phyloP scores from a whole-genome alignment of 1,140 invertebrate genomes.

The Harlomillsia oculata region DNA sequence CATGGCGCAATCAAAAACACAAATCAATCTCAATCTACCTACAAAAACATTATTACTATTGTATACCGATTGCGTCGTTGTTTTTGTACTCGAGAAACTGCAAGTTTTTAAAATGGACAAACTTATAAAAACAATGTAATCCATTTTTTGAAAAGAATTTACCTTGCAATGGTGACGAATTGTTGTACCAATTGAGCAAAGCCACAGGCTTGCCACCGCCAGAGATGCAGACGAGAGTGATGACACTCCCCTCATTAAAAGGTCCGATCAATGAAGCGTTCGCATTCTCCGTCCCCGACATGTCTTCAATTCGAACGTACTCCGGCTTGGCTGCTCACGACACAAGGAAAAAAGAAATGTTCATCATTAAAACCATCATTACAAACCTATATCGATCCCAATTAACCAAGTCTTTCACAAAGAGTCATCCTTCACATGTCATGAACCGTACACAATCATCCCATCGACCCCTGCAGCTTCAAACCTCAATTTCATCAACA shows the following conservation, averaged over 20 bases:
- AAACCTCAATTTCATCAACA: too few species aligned
- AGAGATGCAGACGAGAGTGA: constrained; percentile 60
- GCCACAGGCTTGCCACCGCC: constrained; percentile 66
- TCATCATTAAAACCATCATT: constrained; percentile 33
- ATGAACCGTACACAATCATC: neutral
- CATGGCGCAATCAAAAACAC: too few species aligned
- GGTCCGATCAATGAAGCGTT: constrained; percentile 56
- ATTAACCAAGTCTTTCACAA: constrained; percentile 13
- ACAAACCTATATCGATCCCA: constrained; percentile 32
- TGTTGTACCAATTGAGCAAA: constrained; percentile 53
- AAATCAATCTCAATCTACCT: too few species aligned
- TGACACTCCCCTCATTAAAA: constrained; percentile 55
- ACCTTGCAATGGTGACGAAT: constrained; percentile 50
- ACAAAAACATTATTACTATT: too few species aligned
- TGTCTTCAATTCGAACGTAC: constrained; percentile 46
- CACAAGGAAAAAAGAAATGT: constrained; percentile 8
- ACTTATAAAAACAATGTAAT: too few species aligned
- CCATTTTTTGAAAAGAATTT: constrained; percentile 38
- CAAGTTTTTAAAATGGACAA: too few species aligned
- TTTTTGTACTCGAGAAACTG: too few species aligned
- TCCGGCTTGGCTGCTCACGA: constrained; percentile 59
- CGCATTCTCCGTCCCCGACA: constrained; percentile 46
- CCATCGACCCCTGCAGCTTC: too few species aligned
- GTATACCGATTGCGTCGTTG: too few species aligned
- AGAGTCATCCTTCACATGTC: neutral